Evolutionary conservation across 2,888 invertebrate species (phyloP).

Genomic region (Himalopsyche tibetana): DNA sequence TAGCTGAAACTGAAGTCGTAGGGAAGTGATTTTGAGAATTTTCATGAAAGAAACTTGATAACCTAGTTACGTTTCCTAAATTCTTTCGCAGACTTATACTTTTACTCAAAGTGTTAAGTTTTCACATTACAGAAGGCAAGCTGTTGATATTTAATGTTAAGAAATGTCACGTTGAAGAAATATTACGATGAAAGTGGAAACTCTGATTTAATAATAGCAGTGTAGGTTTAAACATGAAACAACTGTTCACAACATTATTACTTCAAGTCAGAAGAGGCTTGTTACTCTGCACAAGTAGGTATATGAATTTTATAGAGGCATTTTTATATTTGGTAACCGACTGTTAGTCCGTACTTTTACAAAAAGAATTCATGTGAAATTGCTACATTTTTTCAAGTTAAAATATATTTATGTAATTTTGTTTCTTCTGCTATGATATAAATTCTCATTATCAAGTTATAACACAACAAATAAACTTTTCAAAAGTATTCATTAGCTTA

Average conservation of each 20-base stretch:
- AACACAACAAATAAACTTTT: too few species aligned
- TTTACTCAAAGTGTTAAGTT: conserved; percentile 36
- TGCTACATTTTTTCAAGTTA: too few species aligned
- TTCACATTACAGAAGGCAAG: conserved; percentile 34
- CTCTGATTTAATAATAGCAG: conserved; percentile 19
- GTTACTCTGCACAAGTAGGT: not conserved
- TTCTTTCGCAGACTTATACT: conserved; percentile 7
- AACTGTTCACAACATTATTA: conserved; percentile 44
- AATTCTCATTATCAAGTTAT: too few species aligned
- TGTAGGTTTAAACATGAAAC: conserved; percentile 44
- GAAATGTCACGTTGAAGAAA: conserved; percentile 44
- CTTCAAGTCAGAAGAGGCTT: not conserved
- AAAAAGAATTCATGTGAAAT: too few species aligned
- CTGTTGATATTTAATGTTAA: conserved; percentile 43
- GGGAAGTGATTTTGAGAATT: conserved; percentile 9
- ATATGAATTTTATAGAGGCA: not conserved
- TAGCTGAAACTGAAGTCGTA: not conserved
- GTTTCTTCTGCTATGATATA: too few species aligned
- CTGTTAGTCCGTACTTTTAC: too few species aligned
- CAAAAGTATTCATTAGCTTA: too few species aligned
- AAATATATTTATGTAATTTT: too few species aligned
- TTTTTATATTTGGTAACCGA: not conserved
- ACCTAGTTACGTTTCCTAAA: conserved; percentile 40
- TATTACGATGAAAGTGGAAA: conserved; percentile 47
- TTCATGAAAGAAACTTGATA: conserved; percentile 34